Evolutionary conservation across 2,888 invertebrate species (phyloP).

Genomic region (Craniophora ligustri): DNA sequence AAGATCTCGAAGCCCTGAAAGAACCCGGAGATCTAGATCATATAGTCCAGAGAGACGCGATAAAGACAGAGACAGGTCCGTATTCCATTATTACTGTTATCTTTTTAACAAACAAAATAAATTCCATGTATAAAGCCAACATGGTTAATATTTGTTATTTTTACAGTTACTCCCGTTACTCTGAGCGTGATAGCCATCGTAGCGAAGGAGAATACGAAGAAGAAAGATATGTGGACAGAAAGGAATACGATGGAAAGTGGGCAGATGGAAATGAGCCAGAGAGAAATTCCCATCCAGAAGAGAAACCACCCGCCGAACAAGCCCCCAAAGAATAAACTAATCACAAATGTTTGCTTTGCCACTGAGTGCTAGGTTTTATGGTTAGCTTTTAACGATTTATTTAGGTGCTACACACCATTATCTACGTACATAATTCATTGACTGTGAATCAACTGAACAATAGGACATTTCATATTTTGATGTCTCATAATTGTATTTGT

Average conservation of each 20-base stretch:
- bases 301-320: constrained; percentile 77
- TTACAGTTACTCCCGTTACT: constrained; percentile 81
- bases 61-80: constrained; percentile 85
- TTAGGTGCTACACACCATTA: constrained; percentile 42
- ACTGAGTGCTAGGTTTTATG: constrained; percentile 48
- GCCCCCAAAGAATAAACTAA: constrained; percentile 75
- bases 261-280: constrained; percentile 89
- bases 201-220: constrained; percentile 87
- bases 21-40: constrained; percentile 81
- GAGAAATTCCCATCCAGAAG: constrained; percentile 68
- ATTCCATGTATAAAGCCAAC: too few relatives aligned
- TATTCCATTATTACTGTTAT: constrained; percentile 1
- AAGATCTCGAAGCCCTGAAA: constrained; percentile 89
- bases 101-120: neutral
- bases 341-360: constrained; percentile 33
- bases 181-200: constrained; percentile 83
- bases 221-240: constrained; percentile 88
- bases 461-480: constrained; percentile 3
- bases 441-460: constrained; percentile 38
- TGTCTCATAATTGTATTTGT: neutral
- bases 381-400: constrained; percentile 33
- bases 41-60: constrained; percentile 84
- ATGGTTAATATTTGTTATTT: constrained; percentile 18
- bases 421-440: constrained; percentile 26
- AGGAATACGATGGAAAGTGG: constrained; percentile 91